These are phyloP conservation scores for Varecia variegata DNA, from an alignment of 2,797 vertebrate genomes.

Conservation along the genomic window DNA sequence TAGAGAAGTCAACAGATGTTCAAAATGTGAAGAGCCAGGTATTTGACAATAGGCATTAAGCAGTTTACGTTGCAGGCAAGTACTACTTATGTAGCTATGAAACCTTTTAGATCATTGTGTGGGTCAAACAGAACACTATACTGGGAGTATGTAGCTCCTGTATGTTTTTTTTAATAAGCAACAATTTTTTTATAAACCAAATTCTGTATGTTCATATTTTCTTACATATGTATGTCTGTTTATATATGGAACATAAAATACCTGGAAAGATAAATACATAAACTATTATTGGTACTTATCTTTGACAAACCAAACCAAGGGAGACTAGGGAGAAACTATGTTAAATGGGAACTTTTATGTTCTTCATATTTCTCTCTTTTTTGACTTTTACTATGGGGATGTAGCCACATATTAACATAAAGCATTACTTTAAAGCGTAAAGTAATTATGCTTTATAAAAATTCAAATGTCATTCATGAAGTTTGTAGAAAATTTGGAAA, in stretches of 20 bases:
- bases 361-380: background rate
- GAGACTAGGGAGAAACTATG: background rate
- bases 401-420: background rate
- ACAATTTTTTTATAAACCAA: background rate
- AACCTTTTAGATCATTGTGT: background rate
- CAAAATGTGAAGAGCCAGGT: background rate
- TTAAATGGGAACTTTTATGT: background rate
- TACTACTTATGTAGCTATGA: background rate
- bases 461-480: background rate
- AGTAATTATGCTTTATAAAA: slow-evolving; percentile 3
- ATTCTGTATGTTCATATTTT: background rate
- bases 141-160: background rate
- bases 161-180: slow-evolving; percentile 31
- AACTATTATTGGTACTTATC: background rate
- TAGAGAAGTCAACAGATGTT: background rate
- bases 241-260: background rate
- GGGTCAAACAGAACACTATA: background rate
- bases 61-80: background rate
- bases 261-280: background rate
- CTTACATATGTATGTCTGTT: background rate
- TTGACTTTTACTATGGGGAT: background rate
- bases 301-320: slow-evolving; percentile 24
- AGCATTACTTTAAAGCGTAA: no score
- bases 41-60: background rate
- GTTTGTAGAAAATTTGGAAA: background rate